Evolutionary conservation across 1,140 invertebrate genomes (phyloP).

Genomic region (Aphelinus certus): DNA sequence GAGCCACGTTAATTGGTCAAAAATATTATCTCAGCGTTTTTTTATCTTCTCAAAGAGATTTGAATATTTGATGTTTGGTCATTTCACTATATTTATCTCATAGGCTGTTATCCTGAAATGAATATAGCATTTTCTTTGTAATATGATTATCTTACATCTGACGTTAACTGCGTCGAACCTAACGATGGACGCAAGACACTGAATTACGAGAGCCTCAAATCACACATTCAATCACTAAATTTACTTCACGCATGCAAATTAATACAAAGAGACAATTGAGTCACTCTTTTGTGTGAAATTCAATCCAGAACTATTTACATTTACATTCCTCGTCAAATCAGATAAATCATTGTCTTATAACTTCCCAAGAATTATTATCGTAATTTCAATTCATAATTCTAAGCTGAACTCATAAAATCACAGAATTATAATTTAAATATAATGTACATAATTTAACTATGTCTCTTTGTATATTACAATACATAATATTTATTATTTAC

Average conservation of each 20-base stretch:
- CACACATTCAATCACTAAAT: constrained; percentile 48
- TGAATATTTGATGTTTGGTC: constrained; percentile 34
- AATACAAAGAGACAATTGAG: constrained; percentile 49
- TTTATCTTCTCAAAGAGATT: constrained; percentile 14
- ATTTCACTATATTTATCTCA: constrained; percentile 26
- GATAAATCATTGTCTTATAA: constrained; percentile 28
- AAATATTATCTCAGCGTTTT: constrained; percentile 34
- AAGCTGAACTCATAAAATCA: constrained; percentile 54
- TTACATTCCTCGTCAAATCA: not conserved
- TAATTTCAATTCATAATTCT: constrained; percentile 31
- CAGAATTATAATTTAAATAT: constrained; percentile 62
- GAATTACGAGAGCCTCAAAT: constrained; percentile 42
- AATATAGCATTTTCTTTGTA: constrained; percentile 25
- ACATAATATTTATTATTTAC: constrained; percentile 41
- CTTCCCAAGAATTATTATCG: constrained; percentile 19
- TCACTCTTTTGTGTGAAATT: constrained; percentile 24
- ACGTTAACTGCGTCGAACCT: constrained; percentile 33
- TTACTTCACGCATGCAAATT: constrained; percentile 48
- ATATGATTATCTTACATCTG: constrained; percentile 37
- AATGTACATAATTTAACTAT: constrained; percentile 48
- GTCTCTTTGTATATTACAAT: constrained; percentile 39
- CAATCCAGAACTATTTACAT: constrained; percentile 36
- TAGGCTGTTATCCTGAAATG: constrained; percentile 35
- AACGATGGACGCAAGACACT: constrained; percentile 36
- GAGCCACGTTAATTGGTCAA: constrained; percentile 34